Conservation (phyloP, 2,797 vertebrate genomes). For the Erithacus rubecula region DNA sequence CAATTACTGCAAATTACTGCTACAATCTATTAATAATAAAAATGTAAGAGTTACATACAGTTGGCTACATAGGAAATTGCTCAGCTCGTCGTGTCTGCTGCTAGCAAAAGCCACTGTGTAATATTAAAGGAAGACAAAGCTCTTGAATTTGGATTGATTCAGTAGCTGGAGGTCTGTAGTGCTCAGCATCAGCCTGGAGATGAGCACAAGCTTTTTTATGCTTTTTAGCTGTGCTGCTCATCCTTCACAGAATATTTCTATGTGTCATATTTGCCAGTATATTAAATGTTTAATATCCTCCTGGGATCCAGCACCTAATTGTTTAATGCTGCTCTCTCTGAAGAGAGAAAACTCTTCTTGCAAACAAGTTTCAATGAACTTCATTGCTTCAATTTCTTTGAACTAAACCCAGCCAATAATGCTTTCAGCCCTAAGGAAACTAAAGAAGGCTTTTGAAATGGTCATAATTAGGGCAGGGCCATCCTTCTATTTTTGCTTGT, state of each 20-base stretch:
- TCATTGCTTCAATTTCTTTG: background rate
- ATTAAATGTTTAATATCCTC: constrained; percentile 46
- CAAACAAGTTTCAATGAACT: background rate
- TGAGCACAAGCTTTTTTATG: background rate
- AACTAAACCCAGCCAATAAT: background rate
- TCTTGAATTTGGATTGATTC: background rate
- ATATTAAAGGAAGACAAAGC: background rate
- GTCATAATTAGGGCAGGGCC: background rate
- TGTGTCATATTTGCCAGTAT: background rate
- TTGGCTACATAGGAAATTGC: background rate
- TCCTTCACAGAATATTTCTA: background rate
- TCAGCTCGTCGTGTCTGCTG: background rate
- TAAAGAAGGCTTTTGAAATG: background rate
- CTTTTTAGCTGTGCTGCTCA: constrained; percentile 17
- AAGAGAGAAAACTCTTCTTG: background rate
- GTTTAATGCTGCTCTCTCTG: background rate
- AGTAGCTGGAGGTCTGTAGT: background rate
- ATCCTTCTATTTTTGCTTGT: background rate
- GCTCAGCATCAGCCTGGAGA: background rate
- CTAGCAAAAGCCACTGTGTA: constrained; percentile 5
- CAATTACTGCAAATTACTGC: constrained; percentile 42
- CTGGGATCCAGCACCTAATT: background rate
- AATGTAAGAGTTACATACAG: constrained; percentile 19
- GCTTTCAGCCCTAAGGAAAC: background rate
- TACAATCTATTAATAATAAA: background rate